Evolutionary conservation across 2,113 vertebrate genomes (phyloP).

Genomic region (Empidonax alnorum): DNA sequence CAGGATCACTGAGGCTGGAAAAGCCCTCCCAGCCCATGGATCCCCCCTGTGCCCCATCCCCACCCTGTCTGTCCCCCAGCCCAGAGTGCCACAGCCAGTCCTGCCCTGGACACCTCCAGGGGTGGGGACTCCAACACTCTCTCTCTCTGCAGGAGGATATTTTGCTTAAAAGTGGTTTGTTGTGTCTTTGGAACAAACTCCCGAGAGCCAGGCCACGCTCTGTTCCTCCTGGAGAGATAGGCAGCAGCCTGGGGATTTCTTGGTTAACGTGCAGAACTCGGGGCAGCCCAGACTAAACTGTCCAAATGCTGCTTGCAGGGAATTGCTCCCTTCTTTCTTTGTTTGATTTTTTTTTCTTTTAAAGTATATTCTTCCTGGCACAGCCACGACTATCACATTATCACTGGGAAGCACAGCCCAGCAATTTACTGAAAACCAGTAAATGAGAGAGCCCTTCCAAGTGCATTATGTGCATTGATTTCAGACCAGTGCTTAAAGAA

Average conservation of each 20-base stretch:
- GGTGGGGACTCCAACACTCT: not conserved
- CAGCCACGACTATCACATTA: not conserved
- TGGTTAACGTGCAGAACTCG: accelerated
- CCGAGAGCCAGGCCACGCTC: not conserved
- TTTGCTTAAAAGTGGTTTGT: not conserved
- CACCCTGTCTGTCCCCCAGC: not conserved
- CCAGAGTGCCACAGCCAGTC: not conserved
- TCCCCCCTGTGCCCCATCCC: not conserved
- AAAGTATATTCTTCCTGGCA: not conserved
- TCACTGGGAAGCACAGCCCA: not conserved
- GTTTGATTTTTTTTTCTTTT: too few relatives aligned
- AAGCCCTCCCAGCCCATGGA: not conserved
- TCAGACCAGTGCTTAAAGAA: not conserved
- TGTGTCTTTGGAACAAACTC: not conserved
- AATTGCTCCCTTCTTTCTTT: not conserved
- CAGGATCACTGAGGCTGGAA: not conserved
- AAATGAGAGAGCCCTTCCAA: not conserved
- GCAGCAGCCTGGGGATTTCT: not conserved
- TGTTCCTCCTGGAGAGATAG: not conserved
- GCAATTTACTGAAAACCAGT: not conserved
- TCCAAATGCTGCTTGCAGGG: not conserved
- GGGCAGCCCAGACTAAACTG: not conserved
- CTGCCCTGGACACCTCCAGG: not conserved
- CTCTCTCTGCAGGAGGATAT: not conserved
- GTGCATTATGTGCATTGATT: not conserved